Evolutionary conservation across 2,797 vertebrate genomes (phyloP), one percentile per base, ranked within the genome.

Genomic region (Phrynocephalus forsythii): DNA sequence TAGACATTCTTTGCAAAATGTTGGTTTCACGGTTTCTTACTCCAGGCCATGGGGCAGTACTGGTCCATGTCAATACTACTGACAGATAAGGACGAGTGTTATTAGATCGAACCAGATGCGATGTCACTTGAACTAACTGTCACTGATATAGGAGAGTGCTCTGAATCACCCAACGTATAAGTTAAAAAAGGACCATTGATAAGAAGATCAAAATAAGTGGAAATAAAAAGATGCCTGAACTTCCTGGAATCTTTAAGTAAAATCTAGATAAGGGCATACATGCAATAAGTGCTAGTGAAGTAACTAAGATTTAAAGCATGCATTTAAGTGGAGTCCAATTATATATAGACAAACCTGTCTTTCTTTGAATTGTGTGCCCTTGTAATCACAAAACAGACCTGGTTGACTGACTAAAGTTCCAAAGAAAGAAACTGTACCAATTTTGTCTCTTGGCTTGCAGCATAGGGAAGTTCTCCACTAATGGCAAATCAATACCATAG

Each of bases 51-150:
- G 0, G 0, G 84, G 69, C 50, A 85, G 0, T 44, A 15, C 8
- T 85, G 16, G 13, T 88, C n/a, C 0, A 85, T 84, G 83, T 88
- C 83, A 88, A 85, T 84, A 88, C 44, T 52, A 52, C 52, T 85
- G 83, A 85, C 60, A 76, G 83, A 81, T 63, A 33, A 30, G 69
- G 68, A 50, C 48, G 79, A 13, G 1, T 16, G 13, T 69, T 77
- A 82, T 18, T 5, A 30, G 73, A 75, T 83, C 84, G 50, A 69
- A 85, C 8, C 8, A 50, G 20, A 79, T 15, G 11, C 76, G 13
- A 24, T 82, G 68, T 83, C 75, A 79, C 56, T 83, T 79, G 71
- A 81, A 73, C 16, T 44, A 91, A 77, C 67, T 5, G 5, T n/a
- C 76, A 44, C 48, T 86, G 26, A 26, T 11, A 67, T 79, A 30